phyloP scores from a whole-genome alignment of 2,113 vertebrate genomes.

The Opisthocomus hoazin region DNA sequence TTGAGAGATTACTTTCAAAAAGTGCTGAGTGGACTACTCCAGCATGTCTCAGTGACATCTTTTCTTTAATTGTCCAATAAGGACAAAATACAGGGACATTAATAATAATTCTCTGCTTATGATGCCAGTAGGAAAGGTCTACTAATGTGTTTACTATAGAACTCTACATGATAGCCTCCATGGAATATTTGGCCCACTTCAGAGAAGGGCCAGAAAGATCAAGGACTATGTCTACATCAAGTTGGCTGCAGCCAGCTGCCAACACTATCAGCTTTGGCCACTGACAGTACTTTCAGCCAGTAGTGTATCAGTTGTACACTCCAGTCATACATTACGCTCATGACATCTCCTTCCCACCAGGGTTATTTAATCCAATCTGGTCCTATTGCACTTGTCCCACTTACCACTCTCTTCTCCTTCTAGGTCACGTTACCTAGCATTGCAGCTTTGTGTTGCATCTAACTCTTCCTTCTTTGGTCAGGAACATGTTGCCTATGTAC shows the following conservation, averaged over 20 bases:
- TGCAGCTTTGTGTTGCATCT: not conserved
- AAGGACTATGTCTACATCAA: not conserved
- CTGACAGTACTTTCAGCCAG: not conserved
- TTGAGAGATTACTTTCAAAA: not conserved
- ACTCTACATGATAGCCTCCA: not conserved
- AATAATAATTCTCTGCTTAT: not conserved
- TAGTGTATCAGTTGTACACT: not conserved
- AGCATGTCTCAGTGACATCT: not conserved
- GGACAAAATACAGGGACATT: not conserved
- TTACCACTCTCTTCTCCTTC: not conserved
- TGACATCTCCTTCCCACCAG: not conserved
- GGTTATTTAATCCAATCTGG: not conserved
- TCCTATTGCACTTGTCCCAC: not conserved
- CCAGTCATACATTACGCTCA: not conserved
- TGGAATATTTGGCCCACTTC: not conserved
- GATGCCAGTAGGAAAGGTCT: not conserved
- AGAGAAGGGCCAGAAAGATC: not conserved
- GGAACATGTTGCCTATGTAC: not conserved
- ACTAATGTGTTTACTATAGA: not conserved
- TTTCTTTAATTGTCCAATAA: not conserved
- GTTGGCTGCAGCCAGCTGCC: not conserved
- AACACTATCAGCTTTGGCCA: not conserved
- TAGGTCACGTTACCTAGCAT: not conserved
- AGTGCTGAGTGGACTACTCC: not conserved
- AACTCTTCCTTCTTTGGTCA: constrained; percentile 45